These are phyloP conservation scores for Mastigias papua DNA, from an alignment of 30 jellyfish, hydroid and myxozoan species.

Conservation along the genomic window DNA sequence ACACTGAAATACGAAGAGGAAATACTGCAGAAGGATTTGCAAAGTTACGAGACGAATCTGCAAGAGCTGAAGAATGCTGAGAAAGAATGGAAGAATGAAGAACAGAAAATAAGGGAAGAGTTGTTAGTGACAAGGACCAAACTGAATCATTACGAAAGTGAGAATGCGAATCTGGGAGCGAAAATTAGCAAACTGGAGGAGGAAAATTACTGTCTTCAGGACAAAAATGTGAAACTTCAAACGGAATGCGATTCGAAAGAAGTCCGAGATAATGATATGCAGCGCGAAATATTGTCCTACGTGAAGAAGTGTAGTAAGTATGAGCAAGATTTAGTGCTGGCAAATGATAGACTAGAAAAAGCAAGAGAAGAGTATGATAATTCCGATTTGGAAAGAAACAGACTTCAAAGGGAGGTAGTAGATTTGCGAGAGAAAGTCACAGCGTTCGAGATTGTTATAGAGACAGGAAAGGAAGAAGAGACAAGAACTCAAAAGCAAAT, in stretches of 20 bases:
- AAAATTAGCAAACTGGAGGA: conserved; percentile 47
- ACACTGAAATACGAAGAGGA: conserved; percentile 72
- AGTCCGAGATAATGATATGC: conserved; percentile 75
- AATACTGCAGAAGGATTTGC: conserved; percentile 54
- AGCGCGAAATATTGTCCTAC: conserved; percentile 70
- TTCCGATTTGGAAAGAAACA: conserved; percentile 66
- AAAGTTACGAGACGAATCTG: conserved; percentile 20
- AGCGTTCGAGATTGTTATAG: conserved; percentile 63
- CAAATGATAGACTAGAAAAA: conserved; percentile 32
- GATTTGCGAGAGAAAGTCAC: conserved; percentile 76
- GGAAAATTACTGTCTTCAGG: conserved; percentile 35
- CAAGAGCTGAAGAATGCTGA: conserved; percentile 32
- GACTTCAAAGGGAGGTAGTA: conserved; percentile 61
- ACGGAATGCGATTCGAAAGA: conserved; percentile 72
- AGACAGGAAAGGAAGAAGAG: conserved; percentile 65
- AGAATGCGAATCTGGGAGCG: conserved; percentile 29
- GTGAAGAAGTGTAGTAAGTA: conserved; percentile 75
- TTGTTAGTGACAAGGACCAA: conserved; percentile 51
- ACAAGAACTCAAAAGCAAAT: conserved; percentile 54
- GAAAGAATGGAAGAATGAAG: conserved; percentile 22
- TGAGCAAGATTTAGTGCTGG: conserved; percentile 68
- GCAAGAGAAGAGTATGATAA: conserved; percentile 60
- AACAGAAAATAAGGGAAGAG: conserved; percentile 63
- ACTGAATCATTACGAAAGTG: conserved; percentile 47
- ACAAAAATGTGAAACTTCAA: conserved; percentile 54